Conservation (phyloP, 2,888 invertebrate genomes). For the Meliscaeva auricollis region DNA sequence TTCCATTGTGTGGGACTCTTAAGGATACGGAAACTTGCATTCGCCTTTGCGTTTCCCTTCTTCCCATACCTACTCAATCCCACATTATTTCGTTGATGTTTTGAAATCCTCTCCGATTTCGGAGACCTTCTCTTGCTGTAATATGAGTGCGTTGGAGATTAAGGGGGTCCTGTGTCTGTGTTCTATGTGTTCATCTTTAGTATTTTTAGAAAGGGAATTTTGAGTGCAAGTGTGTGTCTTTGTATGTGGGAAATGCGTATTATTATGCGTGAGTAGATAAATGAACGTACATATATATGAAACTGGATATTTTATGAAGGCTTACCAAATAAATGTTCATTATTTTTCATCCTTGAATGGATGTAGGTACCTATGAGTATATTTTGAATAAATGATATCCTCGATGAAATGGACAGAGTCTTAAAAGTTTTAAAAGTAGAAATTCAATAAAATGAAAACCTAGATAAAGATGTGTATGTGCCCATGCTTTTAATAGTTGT, state of each 20-base stretch:
- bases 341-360: conserved; percentile 54
- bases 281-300: conserved; percentile 44
- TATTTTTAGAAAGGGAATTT: conserved; percentile 51
- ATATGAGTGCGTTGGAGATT: conserved; percentile 73
- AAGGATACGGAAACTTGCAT: conserved; percentile 67
- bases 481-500: too few relatives aligned
- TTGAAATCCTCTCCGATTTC: conserved; percentile 66
- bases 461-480: too few relatives aligned
- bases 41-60: conserved; percentile 18
- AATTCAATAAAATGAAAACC: too few relatives aligned
- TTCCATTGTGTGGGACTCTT: conserved; percentile 73
- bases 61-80: not conserved
- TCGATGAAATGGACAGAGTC: too few relatives aligned
- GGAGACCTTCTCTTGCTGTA: conserved; percentile 50
- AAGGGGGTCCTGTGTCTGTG: conserved; percentile 62
- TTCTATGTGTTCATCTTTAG: conserved; percentile 45
- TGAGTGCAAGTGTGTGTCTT: conserved; percentile 24
- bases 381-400: not conserved
- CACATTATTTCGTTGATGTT: conserved; percentile 26
- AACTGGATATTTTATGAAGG: conserved; percentile 56
- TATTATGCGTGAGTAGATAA: conserved; percentile 66
- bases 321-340: conserved; percentile 68
- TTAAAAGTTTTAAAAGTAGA: not conserved
- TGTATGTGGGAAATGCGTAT: conserved; percentile 61
- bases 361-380: conserved; percentile 22